Evolutionary conservation across 2,113 vertebrate genomes (phyloP).

Genomic region (Gymnobelideus leadbeateri): DNA sequence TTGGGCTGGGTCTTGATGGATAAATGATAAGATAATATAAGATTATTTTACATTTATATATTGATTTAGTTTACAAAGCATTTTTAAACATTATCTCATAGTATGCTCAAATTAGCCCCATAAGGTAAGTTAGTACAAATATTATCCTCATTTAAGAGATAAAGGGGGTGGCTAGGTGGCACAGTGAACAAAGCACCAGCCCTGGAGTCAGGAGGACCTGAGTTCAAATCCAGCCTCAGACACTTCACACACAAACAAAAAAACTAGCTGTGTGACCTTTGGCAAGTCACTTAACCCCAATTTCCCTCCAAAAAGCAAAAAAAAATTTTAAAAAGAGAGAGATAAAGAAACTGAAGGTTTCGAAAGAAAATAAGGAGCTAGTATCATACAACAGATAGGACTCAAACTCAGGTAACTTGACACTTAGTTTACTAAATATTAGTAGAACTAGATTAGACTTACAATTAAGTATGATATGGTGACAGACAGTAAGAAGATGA

Average conservation of each 20-base stretch:
- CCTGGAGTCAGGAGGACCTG: too few species aligned
- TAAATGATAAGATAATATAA: not conserved
- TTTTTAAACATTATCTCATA: not conserved
- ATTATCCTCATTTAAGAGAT: not conserved
- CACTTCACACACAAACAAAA: too few species aligned
- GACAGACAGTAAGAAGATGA: not conserved
- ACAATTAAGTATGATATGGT: not conserved
- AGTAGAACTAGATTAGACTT: not conserved
- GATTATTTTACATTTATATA: not conserved
- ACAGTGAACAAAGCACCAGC: too few species aligned
- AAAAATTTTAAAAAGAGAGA: too few species aligned
- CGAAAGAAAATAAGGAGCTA: too few species aligned
- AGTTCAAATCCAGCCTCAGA: too few species aligned
- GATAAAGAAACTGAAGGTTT: too few species aligned
- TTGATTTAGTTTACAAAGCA: not conserved
- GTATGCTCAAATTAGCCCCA: not conserved
- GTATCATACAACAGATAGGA: not conserved
- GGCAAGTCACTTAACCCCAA: too few species aligned
- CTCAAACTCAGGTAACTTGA: not conserved
- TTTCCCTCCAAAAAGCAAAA: too few species aligned
- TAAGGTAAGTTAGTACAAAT: not conserved
- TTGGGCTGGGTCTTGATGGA: not conserved
- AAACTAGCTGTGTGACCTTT: too few species aligned
- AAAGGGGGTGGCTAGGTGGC: too few species aligned
- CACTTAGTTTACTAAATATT: not conserved